Percentiles rank a stretch among this genome's conserved stretches.
Conservation (phyloP, 2,888 invertebrate species). For the Pseudococcus longispinus region DNA sequence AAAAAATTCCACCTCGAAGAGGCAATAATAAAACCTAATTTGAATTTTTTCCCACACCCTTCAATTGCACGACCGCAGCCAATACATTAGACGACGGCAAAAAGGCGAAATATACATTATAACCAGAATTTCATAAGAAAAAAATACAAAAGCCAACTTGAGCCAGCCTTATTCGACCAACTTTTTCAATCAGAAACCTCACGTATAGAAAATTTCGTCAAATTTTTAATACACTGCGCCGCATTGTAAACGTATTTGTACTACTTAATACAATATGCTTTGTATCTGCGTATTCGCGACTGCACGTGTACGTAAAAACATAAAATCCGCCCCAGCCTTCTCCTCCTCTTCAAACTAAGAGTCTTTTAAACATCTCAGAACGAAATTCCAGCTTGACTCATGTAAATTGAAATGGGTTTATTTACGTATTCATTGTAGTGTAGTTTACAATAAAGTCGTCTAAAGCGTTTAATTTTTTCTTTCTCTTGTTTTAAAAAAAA, state of each 20-base stretch:
- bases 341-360: neutral
- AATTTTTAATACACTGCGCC: neutral
- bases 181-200: neutral
- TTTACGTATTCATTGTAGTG: neutral
- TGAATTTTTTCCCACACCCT: neutral
- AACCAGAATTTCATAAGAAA: neutral
- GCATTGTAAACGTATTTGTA: neutral
- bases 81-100: neutral
- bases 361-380: neutral
- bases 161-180: neutral
- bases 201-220: neutral
- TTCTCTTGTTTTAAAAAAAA: slow-evolving; percentile 3
- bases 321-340: neutral
- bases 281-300: neutral
- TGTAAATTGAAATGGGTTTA: neutral
- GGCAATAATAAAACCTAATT: slow-evolving; percentile 18
- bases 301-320: neutral
- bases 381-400: neutral
- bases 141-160: neutral
- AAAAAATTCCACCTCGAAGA: neutral
- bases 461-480: neutral
- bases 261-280: too few species aligned
- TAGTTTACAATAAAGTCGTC: neutral
- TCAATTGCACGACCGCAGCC: neutral
- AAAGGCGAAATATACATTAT: neutral